A percentile compares a stretch with the other conserved stretches of the same genome.
phyloP scores from a whole-genome alignment of 1,140 invertebrate species.

The Trachymyrmex septentrionalis region DNA sequence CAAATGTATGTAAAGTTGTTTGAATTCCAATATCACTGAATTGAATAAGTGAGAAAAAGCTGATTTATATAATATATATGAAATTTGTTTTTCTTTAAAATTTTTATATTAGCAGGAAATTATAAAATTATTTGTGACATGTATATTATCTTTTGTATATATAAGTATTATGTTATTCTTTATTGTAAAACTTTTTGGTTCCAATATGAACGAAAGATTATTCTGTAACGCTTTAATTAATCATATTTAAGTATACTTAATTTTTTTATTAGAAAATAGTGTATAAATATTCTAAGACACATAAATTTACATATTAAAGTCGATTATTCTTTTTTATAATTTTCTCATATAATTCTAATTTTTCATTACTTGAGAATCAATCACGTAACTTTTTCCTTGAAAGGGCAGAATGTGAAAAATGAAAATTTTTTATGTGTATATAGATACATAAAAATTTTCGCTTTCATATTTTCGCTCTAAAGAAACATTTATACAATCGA shows the following conservation, averaged over 20 bases:
- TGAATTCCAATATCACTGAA: background rate
- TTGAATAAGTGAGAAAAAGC: background rate
- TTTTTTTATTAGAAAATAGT: background rate
- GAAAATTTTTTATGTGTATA: no score
- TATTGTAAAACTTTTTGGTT: slow-evolving; percentile 5
- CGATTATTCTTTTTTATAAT: background rate
- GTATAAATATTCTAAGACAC: background rate
- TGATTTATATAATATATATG: background rate
- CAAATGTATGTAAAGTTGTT: background rate
- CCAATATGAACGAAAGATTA: background rate
- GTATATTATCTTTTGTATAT: background rate
- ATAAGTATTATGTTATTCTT: background rate
- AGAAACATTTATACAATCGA: no score
- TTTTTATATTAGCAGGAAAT: background rate
- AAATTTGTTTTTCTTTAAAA: background rate
- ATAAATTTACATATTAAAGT: slow-evolving; percentile 1
- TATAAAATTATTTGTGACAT: background rate
- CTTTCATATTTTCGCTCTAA: no score
- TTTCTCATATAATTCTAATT: background rate
- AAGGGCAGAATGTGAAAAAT: no score
- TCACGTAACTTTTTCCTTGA: no score
- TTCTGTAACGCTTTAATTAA: background rate
- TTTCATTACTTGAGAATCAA: no score
- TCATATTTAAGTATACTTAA: background rate
- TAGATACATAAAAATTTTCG: no score